phyloP scores from a whole-genome alignment of 2,888 invertebrate species.

The Diaprepes abbreviatus region DNA sequence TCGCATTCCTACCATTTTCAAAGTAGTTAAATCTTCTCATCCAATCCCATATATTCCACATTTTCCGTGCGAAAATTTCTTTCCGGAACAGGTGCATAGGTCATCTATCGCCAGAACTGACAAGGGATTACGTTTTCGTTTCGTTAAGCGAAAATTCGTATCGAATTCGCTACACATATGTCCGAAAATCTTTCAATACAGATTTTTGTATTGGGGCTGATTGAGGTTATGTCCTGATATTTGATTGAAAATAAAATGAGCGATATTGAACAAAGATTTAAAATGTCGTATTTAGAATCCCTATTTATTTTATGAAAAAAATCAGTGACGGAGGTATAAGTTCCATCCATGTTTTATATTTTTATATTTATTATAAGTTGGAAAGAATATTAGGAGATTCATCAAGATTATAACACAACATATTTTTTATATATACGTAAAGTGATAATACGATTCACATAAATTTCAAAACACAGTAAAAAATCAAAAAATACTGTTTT shows the following conservation, averaged over 20 bases:
- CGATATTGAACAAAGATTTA: neutral
- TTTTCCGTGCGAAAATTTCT: slow-evolving; percentile 35
- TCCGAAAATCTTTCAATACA: slow-evolving; percentile 43
- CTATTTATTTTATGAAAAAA: too few species aligned
- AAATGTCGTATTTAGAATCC: neutral
- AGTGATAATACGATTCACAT: too few species aligned
- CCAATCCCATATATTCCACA: slow-evolving; percentile 15
- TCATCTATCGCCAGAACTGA: slow-evolving; percentile 41
- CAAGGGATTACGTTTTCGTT: slow-evolving; percentile 38
- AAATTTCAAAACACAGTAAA: too few species aligned
- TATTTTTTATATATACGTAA: too few species aligned
- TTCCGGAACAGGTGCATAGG: slow-evolving; percentile 38
- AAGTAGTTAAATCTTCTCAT: slow-evolving; percentile 24
- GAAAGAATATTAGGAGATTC: too few species aligned
- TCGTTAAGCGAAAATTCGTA: slow-evolving; percentile 22
- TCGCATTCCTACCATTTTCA: slow-evolving; percentile 4
- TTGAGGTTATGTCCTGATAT: slow-evolving; percentile 18
- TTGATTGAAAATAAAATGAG: slow-evolving; percentile 13
- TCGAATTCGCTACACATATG: slow-evolving; percentile 17
- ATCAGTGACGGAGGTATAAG: too few species aligned
- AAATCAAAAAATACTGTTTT: too few species aligned
- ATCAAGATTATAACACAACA: too few species aligned
- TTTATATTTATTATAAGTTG: too few species aligned
- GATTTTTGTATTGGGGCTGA: slow-evolving; percentile 35
- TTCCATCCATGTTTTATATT: too few species aligned